Evolutionary conservation across 2,113 vertebrate species (phyloP), one percentile per base, ranked within the genome.

Genomic region (Cottus gobio): DNA sequence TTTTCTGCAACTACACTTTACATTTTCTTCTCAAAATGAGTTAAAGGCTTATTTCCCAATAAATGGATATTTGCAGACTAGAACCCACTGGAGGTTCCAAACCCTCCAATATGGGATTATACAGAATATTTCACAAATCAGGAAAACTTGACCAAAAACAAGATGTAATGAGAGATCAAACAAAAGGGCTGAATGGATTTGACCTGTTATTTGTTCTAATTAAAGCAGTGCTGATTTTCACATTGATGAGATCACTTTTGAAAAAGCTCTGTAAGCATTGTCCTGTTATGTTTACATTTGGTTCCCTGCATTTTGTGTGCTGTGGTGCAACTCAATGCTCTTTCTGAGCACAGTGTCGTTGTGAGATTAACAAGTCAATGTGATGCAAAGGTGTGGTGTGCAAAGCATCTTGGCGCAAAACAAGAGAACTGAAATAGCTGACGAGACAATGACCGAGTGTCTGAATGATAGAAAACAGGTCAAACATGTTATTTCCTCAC

Each of bases 371-470:
- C 12, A 50, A 20, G 39, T 54, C 62, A 63, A 5, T 54, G 56
- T 61, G 62, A 69, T 73, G 77, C 67, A 65, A 34, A 61, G 42
- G 26, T 77, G 30, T 24, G 64, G 50, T 58, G 36, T 60, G n/a
- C 26, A 69, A 69, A 74, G 46, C 30, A 56, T 16, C 18, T 16
- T 12, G 1, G 2, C 24, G 56, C 28, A 34, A 44, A 42, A 30
- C 30, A 26, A 66, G 15, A 63, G 34, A 83, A 75, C 12, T 79
- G 61, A 85, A 77, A 85, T 7, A 64, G 31, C 56, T 10, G 28
- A 74, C 9, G 15, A 81, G 58, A 85, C 77, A 79, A 48, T 72
- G 76, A 74, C 28, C 28, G 15, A 46, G 7, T 34, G 60, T 83
- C 77, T 84, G 42, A 61, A 22, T 18, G 44, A 50, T 36, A 67